These are phyloP conservation scores for Dysidea cf. avara DNA, from an alignment of 37 sponge, comb jelly and placozoan species.

Conservation along the genomic window DNA sequence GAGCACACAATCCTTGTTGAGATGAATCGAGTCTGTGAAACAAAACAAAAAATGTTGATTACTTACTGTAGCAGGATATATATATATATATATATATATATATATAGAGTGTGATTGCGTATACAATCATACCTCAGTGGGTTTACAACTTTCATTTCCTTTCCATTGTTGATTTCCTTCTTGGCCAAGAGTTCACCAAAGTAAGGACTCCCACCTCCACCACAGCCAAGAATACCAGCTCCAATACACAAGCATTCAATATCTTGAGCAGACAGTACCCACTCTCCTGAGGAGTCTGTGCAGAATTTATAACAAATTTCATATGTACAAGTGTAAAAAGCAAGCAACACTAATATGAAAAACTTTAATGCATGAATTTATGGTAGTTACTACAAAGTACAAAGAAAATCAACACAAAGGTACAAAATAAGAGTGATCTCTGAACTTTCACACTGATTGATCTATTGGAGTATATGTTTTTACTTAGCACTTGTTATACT, in stretches of 20 bases:
- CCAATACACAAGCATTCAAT: constrained; percentile 79
- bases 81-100: not conserved
- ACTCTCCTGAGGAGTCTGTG: constrained; percentile 36
- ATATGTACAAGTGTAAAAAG: too few relatives aligned
- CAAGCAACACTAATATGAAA: not conserved
- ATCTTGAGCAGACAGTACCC: constrained; percentile 63
- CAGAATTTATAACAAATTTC: too few relatives aligned
- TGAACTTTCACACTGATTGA: too few relatives aligned
- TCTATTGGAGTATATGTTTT: too few relatives aligned
- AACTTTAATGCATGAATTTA: not conserved
- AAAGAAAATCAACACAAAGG: too few relatives aligned
- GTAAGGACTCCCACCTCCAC: constrained; percentile 85
- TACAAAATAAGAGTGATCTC: too few relatives aligned
- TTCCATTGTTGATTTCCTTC: constrained; percentile 40
- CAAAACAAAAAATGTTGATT: not conserved
- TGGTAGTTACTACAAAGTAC: too few relatives aligned
- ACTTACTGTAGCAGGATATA: too few relatives aligned
- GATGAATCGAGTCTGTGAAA: constrained; percentile 11
- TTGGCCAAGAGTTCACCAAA: constrained; percentile 42
- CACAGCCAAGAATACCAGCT: constrained; percentile 87
- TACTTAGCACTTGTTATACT: too few relatives aligned
- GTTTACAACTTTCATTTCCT: constrained; percentile 47
- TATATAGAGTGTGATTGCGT: too few relatives aligned
- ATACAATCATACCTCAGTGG: constrained; percentile 46
- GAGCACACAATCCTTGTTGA: constrained; percentile 20